phyloP scores from a whole-genome alignment of 2,888 invertebrate genomes.

The Eupeodes luniger region DNA sequence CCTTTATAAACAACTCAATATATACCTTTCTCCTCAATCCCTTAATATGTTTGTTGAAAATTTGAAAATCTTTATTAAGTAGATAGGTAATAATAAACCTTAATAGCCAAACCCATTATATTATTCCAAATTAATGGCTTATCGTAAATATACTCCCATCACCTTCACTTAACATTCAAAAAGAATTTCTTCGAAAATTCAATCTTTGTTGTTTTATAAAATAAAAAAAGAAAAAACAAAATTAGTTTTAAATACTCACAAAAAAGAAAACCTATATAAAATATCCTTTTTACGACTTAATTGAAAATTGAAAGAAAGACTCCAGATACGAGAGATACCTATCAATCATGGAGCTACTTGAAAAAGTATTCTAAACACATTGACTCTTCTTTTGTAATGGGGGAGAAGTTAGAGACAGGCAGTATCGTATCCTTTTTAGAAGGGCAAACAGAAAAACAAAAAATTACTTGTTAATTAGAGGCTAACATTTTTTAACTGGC shows the following conservation, averaged over 20 bases:
- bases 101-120: slow-evolving; percentile 1
- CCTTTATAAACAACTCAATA: not conserved
- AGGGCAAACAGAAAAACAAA: slow-evolving; percentile 6
- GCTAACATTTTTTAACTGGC: slow-evolving; percentile 57
- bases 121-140: slow-evolving; percentile 4
- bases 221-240: too few species aligned
- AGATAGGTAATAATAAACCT: slow-evolving; percentile 18
- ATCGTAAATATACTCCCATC: slow-evolving; percentile 11
- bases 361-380: not conserved
- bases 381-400: not conserved
- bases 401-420: too few species aligned
- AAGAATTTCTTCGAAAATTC: slow-evolving; percentile 22
- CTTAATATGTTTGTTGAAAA: too few species aligned
- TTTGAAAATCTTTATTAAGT: not conserved
- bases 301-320: slow-evolving; percentile 27
- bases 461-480: slow-evolving; percentile 45
- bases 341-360: slow-evolving; percentile 32
- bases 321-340: not conserved
- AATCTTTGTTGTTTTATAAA: not conserved
- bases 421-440: not conserved
- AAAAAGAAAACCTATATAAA: not conserved
- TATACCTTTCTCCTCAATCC: not conserved
- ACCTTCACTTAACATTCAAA: not conserved
- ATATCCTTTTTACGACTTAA: slow-evolving; percentile 9
- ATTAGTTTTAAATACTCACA: too few species aligned